A percentile compares a stretch with the other conserved stretches of the same genome.
phyloP scores from a whole-genome alignment of 2,888 invertebrate genomes.

The Lypha dubia region DNA sequence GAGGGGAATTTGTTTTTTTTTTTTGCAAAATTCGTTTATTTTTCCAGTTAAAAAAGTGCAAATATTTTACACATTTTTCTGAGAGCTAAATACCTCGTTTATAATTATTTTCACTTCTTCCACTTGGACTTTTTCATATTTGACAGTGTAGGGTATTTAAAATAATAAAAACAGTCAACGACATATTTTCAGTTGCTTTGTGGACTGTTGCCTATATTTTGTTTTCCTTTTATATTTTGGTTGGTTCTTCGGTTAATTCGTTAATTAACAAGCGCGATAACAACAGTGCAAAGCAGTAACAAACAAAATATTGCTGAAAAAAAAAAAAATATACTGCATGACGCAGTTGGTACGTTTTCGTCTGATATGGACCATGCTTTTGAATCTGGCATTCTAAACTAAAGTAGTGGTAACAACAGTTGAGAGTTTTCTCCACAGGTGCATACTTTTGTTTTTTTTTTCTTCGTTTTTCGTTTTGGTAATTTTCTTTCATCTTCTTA shows the following conservation, averaged over 20 bases:
- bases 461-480: not conserved
- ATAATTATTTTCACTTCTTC: not conserved
- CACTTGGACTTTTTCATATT: not conserved
- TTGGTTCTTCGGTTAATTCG: slow-evolving; percentile 75
- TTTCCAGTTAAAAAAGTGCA: too few relatives aligned
- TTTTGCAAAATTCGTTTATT: too few relatives aligned
- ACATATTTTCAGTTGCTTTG: slow-evolving; percentile 5
- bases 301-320: slow-evolving; percentile 55
- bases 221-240: slow-evolving; percentile 19
- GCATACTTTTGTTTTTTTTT: slow-evolving; percentile 43
- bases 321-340: slow-evolving; percentile 25
- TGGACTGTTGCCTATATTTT: slow-evolving; percentile 16
- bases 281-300: slow-evolving; percentile 60
- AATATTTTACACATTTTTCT: too few relatives aligned
- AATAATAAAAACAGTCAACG: not conserved
- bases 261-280: slow-evolving; percentile 77
- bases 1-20: too few relatives aligned
- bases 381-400: slow-evolving; percentile 37
- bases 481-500: slow-evolving; percentile 30
- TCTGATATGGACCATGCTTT: slow-evolving; percentile 51
- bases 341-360: slow-evolving; percentile 39
- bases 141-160: slow-evolving; percentile 16
- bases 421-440: slow-evolving; percentile 72
- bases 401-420: slow-evolving; percentile 59
- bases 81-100: too few relatives aligned